A percentile compares a stretch with the other conserved stretches of the same genome.
phyloP scores from a whole-genome alignment of 1,140 invertebrate genomes.

The Alviniconcha marisindica region DNA sequence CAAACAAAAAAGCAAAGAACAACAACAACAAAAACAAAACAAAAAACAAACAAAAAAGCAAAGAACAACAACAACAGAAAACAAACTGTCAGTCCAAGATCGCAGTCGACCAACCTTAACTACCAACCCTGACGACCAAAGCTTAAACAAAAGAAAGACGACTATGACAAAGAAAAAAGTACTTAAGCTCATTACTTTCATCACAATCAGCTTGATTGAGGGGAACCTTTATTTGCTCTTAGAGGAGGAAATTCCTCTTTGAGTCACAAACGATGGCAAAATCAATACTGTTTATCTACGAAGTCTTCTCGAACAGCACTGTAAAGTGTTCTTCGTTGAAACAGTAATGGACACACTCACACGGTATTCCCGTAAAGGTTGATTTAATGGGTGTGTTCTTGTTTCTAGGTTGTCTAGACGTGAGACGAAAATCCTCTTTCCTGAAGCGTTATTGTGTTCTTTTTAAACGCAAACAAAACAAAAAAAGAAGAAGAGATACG shows the following conservation, averaged over 20 bases:
- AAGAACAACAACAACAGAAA: slow-evolving; percentile 2
- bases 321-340: not conserved
- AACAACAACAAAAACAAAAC: not conserved
- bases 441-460: not conserved
- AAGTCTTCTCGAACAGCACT: not conserved
- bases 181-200: too few species aligned
- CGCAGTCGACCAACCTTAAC: too few species aligned
- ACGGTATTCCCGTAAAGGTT: too few species aligned
- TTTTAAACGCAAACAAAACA: not conserved
- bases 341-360: too few species aligned
- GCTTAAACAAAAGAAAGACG: too few species aligned
- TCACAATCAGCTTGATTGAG: too few species aligned
- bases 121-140: too few species aligned
- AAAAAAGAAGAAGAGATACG: not conserved
- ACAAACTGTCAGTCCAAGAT: not conserved
- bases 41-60: not conserved
- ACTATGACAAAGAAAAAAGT: too few species aligned
- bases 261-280: not conserved
- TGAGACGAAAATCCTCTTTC: not conserved
- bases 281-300: too few species aligned
- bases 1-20: not conserved
- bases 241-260: not conserved
- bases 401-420: too few species aligned
- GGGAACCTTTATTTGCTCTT: not conserved
- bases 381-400: too few species aligned